Evolutionary conservation across 2,113 vertebrate species (phyloP).

Genomic region (Oceanites oceanicus): DNA sequence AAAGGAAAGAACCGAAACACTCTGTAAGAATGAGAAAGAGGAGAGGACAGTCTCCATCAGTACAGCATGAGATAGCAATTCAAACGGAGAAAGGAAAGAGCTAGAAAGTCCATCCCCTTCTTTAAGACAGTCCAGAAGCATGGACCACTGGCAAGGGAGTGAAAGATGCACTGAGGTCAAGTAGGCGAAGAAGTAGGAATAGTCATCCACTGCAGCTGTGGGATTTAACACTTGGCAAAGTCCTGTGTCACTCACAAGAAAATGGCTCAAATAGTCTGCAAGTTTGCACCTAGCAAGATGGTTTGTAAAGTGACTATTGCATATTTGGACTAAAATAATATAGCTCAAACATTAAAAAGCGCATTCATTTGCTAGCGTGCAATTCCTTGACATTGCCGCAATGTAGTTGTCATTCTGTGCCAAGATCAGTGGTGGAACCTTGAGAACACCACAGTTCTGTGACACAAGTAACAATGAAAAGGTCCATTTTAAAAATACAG

Average conservation of each 20-base stretch:
- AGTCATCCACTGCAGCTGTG: not conserved
- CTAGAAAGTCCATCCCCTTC: not conserved
- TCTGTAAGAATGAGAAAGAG: not conserved
- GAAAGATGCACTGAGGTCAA: not conserved
- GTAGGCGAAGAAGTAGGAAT: not conserved
- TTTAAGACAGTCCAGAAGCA: not conserved
- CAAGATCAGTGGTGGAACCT: not conserved
- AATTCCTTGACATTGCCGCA: not conserved
- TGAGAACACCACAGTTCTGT: not conserved
- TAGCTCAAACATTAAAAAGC: not conserved
- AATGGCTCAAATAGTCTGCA: not conserved
- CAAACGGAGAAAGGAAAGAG: not conserved
- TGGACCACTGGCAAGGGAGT: not conserved
- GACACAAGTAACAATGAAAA: not conserved
- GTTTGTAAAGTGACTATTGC: not conserved
- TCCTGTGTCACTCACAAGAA: not conserved
- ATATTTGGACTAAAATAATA: not conserved
- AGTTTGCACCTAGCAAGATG: not conserved
- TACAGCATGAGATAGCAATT: not conserved
- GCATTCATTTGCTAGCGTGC: not conserved
- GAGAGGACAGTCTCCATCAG: not conserved
- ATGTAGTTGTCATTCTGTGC: not conserved
- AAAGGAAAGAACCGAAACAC: not conserved
- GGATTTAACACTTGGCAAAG: not conserved
- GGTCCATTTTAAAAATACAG: not conserved